Evolutionary conservation across 2,888 invertebrate genomes (phyloP).

Genomic region (Tipula unca): DNA sequence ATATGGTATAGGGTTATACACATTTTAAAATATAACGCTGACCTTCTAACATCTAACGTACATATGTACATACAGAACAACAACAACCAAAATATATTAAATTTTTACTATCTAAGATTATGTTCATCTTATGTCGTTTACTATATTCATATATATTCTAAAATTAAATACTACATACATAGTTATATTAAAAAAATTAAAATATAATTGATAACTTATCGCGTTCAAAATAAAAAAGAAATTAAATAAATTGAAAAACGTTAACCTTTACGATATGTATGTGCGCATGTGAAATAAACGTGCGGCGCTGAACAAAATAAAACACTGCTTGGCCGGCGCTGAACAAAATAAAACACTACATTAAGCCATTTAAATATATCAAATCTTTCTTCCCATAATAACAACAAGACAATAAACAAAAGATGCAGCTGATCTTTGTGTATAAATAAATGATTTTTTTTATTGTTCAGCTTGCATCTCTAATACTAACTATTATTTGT

Average conservation of each 20-base stretch:
- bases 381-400: not conserved
- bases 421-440: not conserved
- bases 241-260: not conserved
- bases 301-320: too few relatives aligned
- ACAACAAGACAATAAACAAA: not conserved
- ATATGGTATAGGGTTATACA: not conserved
- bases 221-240: not conserved
- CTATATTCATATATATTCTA: not conserved
- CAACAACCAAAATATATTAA: not conserved
- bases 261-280: not conserved
- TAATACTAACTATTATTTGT: not conserved
- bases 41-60: conserved; percentile 4
- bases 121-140: not conserved
- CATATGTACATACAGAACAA: not conserved
- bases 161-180: not conserved
- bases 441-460: not conserved
- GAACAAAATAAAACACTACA: too few relatives aligned
- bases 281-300: not conserved
- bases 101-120: not conserved
- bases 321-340: too few relatives aligned
- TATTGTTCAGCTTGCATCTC: not conserved
- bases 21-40: not conserved
- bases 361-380: not conserved
- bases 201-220: not conserved
- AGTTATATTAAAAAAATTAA: too few relatives aligned